Evolutionary conservation across 2,113 vertebrate species (phyloP).

Genomic region (Apteryx mantelli): DNA sequence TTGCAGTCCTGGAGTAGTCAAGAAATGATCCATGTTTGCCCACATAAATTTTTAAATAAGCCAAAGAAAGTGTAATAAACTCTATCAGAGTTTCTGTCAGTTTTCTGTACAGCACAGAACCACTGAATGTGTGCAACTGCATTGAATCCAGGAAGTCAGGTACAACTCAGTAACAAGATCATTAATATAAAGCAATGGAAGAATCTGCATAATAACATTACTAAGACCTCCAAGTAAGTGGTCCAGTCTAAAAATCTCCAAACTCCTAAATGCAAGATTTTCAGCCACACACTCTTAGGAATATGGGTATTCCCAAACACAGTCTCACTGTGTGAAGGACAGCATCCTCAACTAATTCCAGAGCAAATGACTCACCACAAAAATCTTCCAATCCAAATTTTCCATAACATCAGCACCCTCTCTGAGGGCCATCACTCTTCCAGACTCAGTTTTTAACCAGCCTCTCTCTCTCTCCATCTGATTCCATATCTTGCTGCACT

Average conservation of each 20-base stretch:
- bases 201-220: neutral
- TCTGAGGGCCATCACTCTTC: neutral
- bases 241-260: neutral
- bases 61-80: neutral
- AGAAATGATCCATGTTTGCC: neutral
- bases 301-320: neutral
- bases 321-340: neutral
- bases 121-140: neutral
- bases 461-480: neutral
- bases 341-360: conserved; percentile 22
- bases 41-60: neutral
- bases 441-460: neutral
- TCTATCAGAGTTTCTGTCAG: neutral
- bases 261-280: neutral
- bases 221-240: neutral
- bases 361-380: neutral
- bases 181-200: neutral
- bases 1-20: neutral
- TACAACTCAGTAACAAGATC: neutral
- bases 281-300: neutral
- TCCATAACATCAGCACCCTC: neutral
- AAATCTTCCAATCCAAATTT: neutral
- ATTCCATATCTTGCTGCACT: neutral
- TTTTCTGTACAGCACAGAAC: neutral
- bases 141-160: neutral